Percentiles rank a stretch among this genome's conserved stretches.
Evolutionary conservation across 1,140 invertebrate genomes (phyloP).

Genomic region (Drosophila ananassae): DNA sequence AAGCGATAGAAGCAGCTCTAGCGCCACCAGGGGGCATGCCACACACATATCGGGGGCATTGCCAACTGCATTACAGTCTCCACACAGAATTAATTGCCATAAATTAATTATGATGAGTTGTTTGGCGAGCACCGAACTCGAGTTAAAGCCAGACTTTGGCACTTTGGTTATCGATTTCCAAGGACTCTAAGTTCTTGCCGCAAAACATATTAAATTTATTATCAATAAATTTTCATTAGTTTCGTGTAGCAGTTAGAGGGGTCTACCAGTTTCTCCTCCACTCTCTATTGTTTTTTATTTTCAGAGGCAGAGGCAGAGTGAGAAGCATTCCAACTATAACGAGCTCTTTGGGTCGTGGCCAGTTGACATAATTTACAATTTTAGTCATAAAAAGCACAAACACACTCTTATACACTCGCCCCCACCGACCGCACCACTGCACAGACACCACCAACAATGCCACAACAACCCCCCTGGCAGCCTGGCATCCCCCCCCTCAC

Average conservation of each 20-base stretch:
- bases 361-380: constrained; percentile 83
- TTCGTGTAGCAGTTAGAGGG: constrained; percentile 64
- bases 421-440: constrained; percentile 1
- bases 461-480: constrained; percentile 18
- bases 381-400: constrained; percentile 72
- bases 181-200: constrained; percentile 55
- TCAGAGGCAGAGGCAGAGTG: background rate
- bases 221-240: constrained; percentile 83
- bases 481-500: background rate
- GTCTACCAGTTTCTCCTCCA: background rate
- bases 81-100: constrained; percentile 17
- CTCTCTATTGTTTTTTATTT: constrained; percentile 1
- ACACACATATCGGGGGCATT: constrained; percentile 15
- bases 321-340: constrained; percentile 64
- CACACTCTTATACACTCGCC: constrained; percentile 18
- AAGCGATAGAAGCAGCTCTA: constrained; percentile 12
- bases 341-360: constrained; percentile 76
- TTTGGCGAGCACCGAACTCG: constrained; percentile 13
- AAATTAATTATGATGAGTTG: constrained; percentile 70
- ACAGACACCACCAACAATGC: constrained; percentile 27
- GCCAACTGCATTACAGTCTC: constrained; percentile 35
- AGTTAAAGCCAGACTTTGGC: constrained; percentile 15
- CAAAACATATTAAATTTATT: constrained; percentile 81
- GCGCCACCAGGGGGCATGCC: constrained; percentile 1
- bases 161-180: constrained; percentile 50